Conservation (phyloP, 1,140 invertebrate genomes). For the Copidosoma floridanum region DNA sequence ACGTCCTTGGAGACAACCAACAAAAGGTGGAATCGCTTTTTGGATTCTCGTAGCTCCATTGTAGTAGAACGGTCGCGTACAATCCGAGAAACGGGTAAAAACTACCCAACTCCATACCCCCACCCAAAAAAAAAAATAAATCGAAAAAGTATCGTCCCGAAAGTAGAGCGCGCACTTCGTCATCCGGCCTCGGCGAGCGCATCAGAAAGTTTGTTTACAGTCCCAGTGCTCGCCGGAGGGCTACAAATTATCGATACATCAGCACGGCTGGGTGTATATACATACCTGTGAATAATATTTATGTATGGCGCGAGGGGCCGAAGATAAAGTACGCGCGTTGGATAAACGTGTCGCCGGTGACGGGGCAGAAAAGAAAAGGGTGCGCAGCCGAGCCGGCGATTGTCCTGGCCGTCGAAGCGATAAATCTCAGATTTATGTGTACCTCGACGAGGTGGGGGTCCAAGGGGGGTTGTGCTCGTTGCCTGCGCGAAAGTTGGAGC, state of each 20-base stretch:
- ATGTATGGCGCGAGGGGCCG: not conserved
- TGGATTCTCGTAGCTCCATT: too few relatives aligned
- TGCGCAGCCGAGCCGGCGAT: not conserved
- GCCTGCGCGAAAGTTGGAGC: too few relatives aligned
- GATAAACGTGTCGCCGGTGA: not conserved
- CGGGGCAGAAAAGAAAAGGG: not conserved
- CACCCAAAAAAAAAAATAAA: not conserved
- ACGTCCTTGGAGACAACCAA: too few relatives aligned
- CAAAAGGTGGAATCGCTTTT: too few relatives aligned
- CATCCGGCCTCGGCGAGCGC: not conserved
- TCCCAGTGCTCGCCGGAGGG: not conserved
- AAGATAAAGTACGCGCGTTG: slow-evolving; percentile 7
- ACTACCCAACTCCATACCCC: too few relatives aligned
- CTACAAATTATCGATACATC: slow-evolving; percentile 6
- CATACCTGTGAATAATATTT: too few relatives aligned
- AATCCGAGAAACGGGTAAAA: too few relatives aligned
- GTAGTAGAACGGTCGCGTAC: too few relatives aligned
- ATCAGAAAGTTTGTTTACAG: slow-evolving; percentile 4
- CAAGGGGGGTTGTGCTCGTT: too few relatives aligned
- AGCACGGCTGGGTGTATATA: too few relatives aligned
- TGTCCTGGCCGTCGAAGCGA: not conserved
- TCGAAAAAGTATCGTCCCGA: not conserved
- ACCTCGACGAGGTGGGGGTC: not conserved
- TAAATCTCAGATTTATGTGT: slow-evolving; percentile 25
- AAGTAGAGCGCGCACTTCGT: not conserved